These are phyloP conservation scores for Grantiella picta DNA, from an alignment of 2,113 vertebrate genomes.

Conservation along the genomic window DNA sequence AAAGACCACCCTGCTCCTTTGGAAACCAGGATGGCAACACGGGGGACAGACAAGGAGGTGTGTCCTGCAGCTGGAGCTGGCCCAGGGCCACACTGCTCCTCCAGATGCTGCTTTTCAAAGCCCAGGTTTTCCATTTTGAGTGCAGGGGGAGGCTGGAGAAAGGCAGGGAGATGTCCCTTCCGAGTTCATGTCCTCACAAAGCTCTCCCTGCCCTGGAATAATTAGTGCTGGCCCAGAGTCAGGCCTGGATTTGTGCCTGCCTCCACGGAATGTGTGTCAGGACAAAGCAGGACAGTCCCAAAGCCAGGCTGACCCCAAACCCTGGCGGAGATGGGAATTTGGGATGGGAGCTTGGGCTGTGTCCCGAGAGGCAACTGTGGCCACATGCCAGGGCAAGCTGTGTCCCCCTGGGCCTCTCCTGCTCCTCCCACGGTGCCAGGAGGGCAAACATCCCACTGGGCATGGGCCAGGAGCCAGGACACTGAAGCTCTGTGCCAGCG, in stretches of 20 bases:
- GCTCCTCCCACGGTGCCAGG: neutral
- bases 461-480: neutral
- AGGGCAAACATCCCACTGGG: neutral
- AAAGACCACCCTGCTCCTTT: neutral
- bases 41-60: neutral
- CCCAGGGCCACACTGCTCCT: neutral
- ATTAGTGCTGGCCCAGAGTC: neutral
- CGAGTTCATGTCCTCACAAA: neutral
- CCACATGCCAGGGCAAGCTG: neutral
- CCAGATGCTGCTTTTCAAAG: neutral
- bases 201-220: neutral
- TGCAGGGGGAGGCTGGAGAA: accelerated
- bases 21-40: neutral
- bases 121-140: accelerated
- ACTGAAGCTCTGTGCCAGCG: neutral
- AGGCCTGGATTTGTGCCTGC: neutral
- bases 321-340: neutral
- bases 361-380: neutral
- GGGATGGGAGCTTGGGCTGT: neutral
- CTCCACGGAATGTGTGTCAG: neutral
- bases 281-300: neutral
- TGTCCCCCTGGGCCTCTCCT: neutral
- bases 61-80: neutral
- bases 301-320: neutral
- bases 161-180: neutral